Conservation (phyloP, 1,140 invertebrate species). For the Formica exsecta region DNA sequence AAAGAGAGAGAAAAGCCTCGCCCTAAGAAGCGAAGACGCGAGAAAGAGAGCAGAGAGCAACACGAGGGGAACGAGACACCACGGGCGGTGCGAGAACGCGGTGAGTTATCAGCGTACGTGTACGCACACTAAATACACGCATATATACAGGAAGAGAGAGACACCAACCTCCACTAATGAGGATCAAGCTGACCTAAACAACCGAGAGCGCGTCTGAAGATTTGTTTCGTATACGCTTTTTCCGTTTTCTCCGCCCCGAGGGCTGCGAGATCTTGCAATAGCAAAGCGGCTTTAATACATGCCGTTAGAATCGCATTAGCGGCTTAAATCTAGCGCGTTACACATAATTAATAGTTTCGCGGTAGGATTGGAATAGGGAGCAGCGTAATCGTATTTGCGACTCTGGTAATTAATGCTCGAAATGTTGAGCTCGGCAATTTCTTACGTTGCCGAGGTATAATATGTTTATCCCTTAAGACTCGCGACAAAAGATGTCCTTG, state of each 20-base stretch:
- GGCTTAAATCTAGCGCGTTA: slow-evolving; percentile 21
- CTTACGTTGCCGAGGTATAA: slow-evolving; percentile 36
- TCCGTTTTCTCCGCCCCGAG: not conserved
- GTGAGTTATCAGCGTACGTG: slow-evolving; percentile 64
- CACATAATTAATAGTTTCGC: slow-evolving; percentile 52
- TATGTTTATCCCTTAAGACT: slow-evolving; percentile 33
- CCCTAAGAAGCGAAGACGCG: not conserved
- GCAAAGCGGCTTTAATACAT: slow-evolving; percentile 4
- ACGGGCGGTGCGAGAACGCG: slow-evolving; percentile 40
- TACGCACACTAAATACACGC: too few relatives aligned
- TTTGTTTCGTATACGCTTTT: slow-evolving; percentile 36
- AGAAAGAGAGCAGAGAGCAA: slow-evolving; percentile 54
- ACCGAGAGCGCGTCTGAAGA: slow-evolving; percentile 7
- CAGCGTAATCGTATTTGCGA: slow-evolving; percentile 58
- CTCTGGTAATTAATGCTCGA: slow-evolving; percentile 51
- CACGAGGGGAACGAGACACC: slow-evolving; percentile 44
- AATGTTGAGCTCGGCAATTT: slow-evolving; percentile 21
- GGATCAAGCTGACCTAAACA: slow-evolving; percentile 39
- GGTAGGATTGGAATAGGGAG: slow-evolving; percentile 39
- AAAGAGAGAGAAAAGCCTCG: not conserved
- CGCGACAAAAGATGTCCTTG: slow-evolving; percentile 19
- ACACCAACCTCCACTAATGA: slow-evolving; percentile 68
- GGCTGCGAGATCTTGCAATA: slow-evolving; percentile 24
- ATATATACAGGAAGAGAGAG: slow-evolving; percentile 44
- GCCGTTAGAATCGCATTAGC: slow-evolving; percentile 46